Conservation (phyloP, 2,797 vertebrate genomes). For the Eulemur mongoz region DNA sequence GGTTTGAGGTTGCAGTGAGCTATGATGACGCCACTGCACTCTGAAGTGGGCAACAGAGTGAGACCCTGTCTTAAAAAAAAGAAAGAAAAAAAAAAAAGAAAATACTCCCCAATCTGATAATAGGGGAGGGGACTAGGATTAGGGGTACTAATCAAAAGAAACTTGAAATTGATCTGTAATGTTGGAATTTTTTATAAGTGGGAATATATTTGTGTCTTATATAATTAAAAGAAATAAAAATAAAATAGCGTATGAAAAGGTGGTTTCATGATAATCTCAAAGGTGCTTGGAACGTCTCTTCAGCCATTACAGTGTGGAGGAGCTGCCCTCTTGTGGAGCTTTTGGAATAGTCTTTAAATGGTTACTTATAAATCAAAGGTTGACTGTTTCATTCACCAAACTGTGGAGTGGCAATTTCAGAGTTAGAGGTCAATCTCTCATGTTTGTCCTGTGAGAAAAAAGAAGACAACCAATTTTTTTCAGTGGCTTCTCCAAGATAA, state of each 20-base stretch:
- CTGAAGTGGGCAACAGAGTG: not conserved
- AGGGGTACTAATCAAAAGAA: not conserved
- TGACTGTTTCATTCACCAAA: not conserved
- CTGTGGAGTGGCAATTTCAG: not conserved
- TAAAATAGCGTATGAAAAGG: not conserved
- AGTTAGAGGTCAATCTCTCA: not conserved
- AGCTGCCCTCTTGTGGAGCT: slow-evolving; percentile 55
- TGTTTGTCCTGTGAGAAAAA: not conserved
- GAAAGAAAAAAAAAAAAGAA: not conserved
- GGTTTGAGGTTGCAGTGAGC: not conserved
- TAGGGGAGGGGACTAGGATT: not conserved
- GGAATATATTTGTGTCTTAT: not conserved
- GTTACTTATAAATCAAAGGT: not conserved
- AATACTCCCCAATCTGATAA: not conserved
- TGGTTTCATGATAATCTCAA: not conserved
- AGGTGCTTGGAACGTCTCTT: not conserved
- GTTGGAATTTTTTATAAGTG: not conserved
- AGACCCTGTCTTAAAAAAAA: not conserved
- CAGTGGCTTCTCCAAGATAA: not conserved
- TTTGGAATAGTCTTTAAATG: not conserved
- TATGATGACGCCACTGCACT: not conserved
- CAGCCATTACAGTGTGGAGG: not conserved
- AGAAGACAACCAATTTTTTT: not conserved
- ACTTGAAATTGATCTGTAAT: not conserved
- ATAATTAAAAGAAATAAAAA: not conserved